Evolutionary conservation across 1,140 invertebrate genomes (phyloP).

Genomic region (Acromyrmex charruanus): DNA sequence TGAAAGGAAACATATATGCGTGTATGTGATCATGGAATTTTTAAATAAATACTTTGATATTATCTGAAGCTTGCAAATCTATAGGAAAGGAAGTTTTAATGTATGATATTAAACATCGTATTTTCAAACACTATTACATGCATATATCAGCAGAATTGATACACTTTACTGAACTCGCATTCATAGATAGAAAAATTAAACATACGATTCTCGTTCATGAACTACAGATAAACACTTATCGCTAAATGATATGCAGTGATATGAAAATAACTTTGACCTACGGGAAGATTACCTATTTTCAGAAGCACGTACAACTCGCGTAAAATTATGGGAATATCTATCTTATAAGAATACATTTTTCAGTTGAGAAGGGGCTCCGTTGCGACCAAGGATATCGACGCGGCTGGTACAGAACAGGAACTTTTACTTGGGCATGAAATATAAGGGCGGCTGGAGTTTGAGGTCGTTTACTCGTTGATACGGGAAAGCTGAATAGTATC

Average conservation of each 20-base stretch:
- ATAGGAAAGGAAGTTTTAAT: background rate
- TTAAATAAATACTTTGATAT: background rate
- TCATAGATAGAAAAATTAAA: background rate
- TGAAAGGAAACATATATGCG: background rate
- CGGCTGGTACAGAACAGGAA: constrained; percentile 62
- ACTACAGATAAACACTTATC: constrained; percentile 24
- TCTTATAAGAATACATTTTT: constrained; percentile 45
- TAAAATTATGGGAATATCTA: constrained; percentile 49
- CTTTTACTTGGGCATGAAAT: constrained; percentile 80
- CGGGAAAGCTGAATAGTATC: constrained; percentile 81
- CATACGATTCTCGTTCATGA: background rate
- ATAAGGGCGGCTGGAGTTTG: constrained; percentile 69
- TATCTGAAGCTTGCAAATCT: background rate
- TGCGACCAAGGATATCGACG: constrained; percentile 63
- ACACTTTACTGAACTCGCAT: constrained; percentile 16
- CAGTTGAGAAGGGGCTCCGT: background rate
- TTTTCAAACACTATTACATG: background rate
- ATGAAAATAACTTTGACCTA: constrained; percentile 27
- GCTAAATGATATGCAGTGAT: background rate
- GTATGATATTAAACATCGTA: background rate
- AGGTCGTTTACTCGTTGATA: constrained; percentile 82
- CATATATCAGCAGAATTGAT: background rate
- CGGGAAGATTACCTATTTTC: constrained; percentile 26
- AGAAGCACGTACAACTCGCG: constrained; percentile 8
- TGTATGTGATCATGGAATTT: background rate